phyloP scores from a whole-genome alignment of 2,888 invertebrate genomes.

The Cordilura impudica region DNA sequence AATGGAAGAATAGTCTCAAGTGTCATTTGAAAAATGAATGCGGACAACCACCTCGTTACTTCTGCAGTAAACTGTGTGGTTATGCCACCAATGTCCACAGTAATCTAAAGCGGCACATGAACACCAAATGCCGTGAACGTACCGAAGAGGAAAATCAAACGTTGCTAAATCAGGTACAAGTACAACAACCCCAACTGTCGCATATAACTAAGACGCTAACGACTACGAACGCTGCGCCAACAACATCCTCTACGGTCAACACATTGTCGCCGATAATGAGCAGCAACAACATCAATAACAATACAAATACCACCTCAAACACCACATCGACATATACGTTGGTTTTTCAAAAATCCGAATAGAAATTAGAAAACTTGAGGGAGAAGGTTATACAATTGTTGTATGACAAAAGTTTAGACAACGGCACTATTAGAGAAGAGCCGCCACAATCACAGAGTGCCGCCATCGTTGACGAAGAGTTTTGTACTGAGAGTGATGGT shows the following conservation, averaged over 20 bases:
- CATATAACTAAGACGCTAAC: conserved; percentile 25
- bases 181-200: conserved; percentile 64
- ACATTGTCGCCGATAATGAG: conserved; percentile 40
- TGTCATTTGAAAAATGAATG: conserved; percentile 85
- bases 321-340: conserved; percentile 68
- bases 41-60: conserved; percentile 80
- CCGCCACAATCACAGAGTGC: conserved; percentile 7
- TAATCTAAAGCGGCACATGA: conserved; percentile 77
- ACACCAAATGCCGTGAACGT: conserved; percentile 77
- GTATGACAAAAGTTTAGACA: conserved; percentile 48
- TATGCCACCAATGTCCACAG: conserved; percentile 78
- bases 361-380: conserved; percentile 63
- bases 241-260: background rate
- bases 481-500: background rate
- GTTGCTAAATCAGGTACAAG: conserved; percentile 72
- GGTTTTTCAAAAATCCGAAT: conserved; percentile 74
- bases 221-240: background rate
- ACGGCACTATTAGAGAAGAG: background rate
- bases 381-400: conserved; percentile 58
- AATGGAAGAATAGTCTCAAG: conserved; percentile 85
- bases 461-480: background rate
- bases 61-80: conserved; percentile 78
- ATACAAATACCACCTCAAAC: background rate
- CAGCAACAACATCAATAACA: background rate
- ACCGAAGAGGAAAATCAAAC: conserved; percentile 74